These are phyloP conservation scores for Alosa alosa DNA, from an alignment of 2,113 vertebrate genomes.

Conservation along the genomic window DNA sequence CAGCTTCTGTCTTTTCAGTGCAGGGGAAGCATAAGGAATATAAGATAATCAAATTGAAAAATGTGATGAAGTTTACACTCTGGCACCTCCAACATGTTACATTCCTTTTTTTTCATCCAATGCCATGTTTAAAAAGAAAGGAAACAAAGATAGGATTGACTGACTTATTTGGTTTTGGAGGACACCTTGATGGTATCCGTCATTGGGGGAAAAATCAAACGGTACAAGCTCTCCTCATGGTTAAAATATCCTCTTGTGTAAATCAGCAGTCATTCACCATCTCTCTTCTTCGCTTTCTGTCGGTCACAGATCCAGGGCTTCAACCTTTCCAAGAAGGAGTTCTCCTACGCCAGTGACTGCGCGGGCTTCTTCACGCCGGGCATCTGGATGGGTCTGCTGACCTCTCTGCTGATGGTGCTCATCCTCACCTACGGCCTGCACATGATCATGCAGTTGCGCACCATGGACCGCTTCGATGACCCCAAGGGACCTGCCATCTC, in stretches of 20 bases:
- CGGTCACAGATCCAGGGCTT: conserved; percentile 88
- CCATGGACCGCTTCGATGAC: conserved; percentile 86
- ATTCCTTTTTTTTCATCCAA: too few species aligned
- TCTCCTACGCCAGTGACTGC: conserved; percentile 86
- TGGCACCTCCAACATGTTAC: too few species aligned
- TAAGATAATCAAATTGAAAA: too few species aligned
- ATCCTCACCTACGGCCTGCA: conserved; percentile 89
- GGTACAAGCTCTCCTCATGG: too few species aligned
- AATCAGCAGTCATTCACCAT: too few species aligned
- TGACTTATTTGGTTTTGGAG: too few species aligned
- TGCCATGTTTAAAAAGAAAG: too few species aligned
- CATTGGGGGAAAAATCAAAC: too few species aligned
- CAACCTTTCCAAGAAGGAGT: conserved; percentile 72
- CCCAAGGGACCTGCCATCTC: conserved; percentile 74
- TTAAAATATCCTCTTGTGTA: too few species aligned
- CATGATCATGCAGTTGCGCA: conserved; percentile 88
- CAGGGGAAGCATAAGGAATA: background rate
- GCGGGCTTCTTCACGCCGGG: conserved; percentile 82
- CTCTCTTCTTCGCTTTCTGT: background rate
- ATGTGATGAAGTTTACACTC: too few species aligned
- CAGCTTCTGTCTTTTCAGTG: background rate
- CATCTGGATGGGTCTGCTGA: conserved; percentile 86
- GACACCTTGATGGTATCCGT: too few species aligned
- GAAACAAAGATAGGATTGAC: too few species aligned
- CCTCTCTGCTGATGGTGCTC: conserved; percentile 84